Conservation (phyloP, 2,888 invertebrate genomes). For the Leistus spinibarbis region DNA sequence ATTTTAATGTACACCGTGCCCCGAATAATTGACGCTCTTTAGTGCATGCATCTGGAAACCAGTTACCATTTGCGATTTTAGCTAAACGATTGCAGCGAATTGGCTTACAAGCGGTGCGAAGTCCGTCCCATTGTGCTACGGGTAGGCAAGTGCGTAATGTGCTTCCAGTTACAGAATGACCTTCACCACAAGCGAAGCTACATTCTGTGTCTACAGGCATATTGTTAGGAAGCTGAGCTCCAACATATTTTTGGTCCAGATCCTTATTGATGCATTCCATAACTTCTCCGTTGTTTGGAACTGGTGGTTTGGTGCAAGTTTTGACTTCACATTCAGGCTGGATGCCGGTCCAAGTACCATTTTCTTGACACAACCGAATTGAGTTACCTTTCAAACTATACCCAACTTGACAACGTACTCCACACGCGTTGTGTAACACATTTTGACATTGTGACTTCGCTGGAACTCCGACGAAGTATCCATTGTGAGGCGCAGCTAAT, state of each 20-base stretch:
- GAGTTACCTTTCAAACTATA: slow-evolving; percentile 60
- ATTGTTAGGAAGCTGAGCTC: slow-evolving; percentile 47
- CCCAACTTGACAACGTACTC: slow-evolving; percentile 69
- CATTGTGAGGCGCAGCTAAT: slow-evolving; percentile 65
- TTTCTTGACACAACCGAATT: slow-evolving; percentile 67
- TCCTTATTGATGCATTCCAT: slow-evolving; percentile 61
- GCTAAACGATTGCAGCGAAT: slow-evolving; percentile 49
- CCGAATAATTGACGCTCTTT: slow-evolving; percentile 63
- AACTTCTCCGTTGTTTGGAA: slow-evolving; percentile 62
- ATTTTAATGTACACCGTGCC: slow-evolving; percentile 64
- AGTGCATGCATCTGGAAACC: slow-evolving; percentile 62
- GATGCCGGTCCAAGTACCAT: slow-evolving; percentile 71
- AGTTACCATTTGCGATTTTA: slow-evolving; percentile 60
- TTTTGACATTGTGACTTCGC: slow-evolving; percentile 64
- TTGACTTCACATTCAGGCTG: slow-evolving; percentile 68
- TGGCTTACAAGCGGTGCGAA: slow-evolving; percentile 67
- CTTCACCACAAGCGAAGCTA: slow-evolving; percentile 67
- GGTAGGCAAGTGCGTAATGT: slow-evolving; percentile 68
- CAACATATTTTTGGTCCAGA: slow-evolving; percentile 51
- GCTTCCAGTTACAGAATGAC: slow-evolving; percentile 68
- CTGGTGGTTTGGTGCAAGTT: slow-evolving; percentile 63
- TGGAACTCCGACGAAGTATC: slow-evolving; percentile 63
- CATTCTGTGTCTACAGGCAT: slow-evolving; percentile 69
- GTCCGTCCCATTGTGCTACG: slow-evolving; percentile 71
- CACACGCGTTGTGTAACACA: slow-evolving; percentile 73